A percentile compares a stretch with the other conserved stretches of the same genome.
phyloP scores from a whole-genome alignment of 2,113 vertebrate genomes.

The Mobula hypostoma region DNA sequence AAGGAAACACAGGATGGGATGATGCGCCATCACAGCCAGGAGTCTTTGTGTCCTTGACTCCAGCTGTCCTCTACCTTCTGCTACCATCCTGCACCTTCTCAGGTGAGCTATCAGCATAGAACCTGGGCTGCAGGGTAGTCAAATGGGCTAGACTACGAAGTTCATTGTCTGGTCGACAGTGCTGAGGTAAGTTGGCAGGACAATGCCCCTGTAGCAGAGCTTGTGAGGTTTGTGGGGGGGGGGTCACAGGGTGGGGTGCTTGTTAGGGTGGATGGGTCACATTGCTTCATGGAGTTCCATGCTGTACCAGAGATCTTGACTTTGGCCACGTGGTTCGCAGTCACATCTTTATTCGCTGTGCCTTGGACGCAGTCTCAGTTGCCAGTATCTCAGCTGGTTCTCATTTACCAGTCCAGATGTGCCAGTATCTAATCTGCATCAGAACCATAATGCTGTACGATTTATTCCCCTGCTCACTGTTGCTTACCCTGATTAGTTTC shows the following conservation, averaged over 20 bases:
- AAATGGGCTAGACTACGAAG: no score
- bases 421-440: background rate
- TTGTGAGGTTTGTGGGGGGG: no score
- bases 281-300: background rate
- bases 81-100: background rate
- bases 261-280: background rate
- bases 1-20: background rate
- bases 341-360: background rate
- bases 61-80: background rate
- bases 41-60: background rate
- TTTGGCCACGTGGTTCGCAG: background rate
- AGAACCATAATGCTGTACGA: background rate
- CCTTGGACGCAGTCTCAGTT: background rate
- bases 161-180: no score
- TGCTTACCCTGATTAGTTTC: no score
- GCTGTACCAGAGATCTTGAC: background rate
- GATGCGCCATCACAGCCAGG: background rate
- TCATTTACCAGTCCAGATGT: background rate
- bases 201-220: no score
- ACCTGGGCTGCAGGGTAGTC: background rate
- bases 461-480: background rate
- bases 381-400: background rate
- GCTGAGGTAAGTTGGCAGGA: no score
- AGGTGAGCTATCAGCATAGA: background rate
- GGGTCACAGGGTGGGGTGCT: no score